Base-by-base conservation (phyloP, 1,140 invertebrate species). In the Charaxes varanes region DNA sequence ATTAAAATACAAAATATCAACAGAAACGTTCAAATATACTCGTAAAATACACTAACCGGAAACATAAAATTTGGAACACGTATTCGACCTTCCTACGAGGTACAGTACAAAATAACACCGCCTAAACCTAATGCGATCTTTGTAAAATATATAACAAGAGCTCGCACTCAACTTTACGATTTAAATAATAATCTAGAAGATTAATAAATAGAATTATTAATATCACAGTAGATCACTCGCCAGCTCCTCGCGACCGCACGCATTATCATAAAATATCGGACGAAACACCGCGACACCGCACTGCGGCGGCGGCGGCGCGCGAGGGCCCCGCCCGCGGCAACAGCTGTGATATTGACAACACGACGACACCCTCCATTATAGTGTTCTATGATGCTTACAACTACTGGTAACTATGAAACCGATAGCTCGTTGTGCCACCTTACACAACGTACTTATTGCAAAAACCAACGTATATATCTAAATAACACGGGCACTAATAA, bases 301-400 rank as follows among this genome's bases (percentile, higher is more conserved):
- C n/a, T n/a, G n/a, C n/a, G n/a, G n/a, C n/a, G n/a, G n/a, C n/a
- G n/a, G n/a, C n/a, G n/a, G n/a, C n/a, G n/a, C n/a, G n/a, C n/a
- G n/a, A n/a, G n/a, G n/a, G n/a, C n/a, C n/a, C n/a, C n/a, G n/a
- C n/a, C n/a, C n/a, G 4, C 8, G 26, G 7, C 6, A 70, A 77
- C 76, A 77, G 67, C 76, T 82, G 78, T 82, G 78, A 82, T 82
- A 82, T 82, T 78, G 66, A 78, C 70, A 76, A 78, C 65, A 60
- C 53, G 45, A 60, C 48, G 60, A 65, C 59, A 62, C 47, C 45
- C 42, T 46, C 54, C 45, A 74, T 63, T 48, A 60, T 60, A 53
- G 58, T 48, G 23, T 43, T 58, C 55, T 24, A 24, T n/a, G 46
- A 58, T 62, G 36, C 72, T 76, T 77, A 79, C 50, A 65, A 53